These are phyloP conservation scores for Slavum lentiscoides DNA, from an alignment of 2,888 invertebrate species.

Conservation along the genomic window DNA sequence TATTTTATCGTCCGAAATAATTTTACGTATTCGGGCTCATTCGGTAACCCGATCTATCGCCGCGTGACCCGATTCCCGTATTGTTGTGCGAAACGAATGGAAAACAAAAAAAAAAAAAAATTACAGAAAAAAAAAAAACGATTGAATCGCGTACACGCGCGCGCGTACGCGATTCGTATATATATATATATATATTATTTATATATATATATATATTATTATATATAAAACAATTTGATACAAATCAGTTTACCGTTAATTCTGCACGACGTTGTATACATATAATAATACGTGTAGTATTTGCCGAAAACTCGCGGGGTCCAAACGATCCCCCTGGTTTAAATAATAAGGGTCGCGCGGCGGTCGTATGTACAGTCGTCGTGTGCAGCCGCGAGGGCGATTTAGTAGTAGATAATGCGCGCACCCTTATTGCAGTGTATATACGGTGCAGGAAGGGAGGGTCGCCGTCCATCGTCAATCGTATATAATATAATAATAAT, in stretches of 20 bases:
- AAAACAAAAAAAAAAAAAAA: too few species aligned
- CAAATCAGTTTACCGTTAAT: conserved; percentile 44
- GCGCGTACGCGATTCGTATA: background rate
- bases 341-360: conserved; percentile 37
- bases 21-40: background rate
- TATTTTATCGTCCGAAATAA: background rate
- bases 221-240: conserved; percentile 38
- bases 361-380: too few species aligned
- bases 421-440: background rate
- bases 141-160: background rate
- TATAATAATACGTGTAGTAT: background rate
- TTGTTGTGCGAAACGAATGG: background rate
- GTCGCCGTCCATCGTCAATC: too few species aligned
- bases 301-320: conserved; percentile 25
- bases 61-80: background rate
- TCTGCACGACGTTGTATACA: conserved; percentile 1
- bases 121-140: too few species aligned
- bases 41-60: background rate
- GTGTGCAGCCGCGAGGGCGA: conserved; percentile 7
- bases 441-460: too few species aligned
- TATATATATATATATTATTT: background rate
- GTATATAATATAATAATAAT: too few species aligned
- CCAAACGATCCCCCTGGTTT: conserved; percentile 31
- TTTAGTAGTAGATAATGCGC: conserved; percentile 30
- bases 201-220: background rate